Conservation (phyloP, 2,113 vertebrate genomes). For the Leptosomus discolor region DNA sequence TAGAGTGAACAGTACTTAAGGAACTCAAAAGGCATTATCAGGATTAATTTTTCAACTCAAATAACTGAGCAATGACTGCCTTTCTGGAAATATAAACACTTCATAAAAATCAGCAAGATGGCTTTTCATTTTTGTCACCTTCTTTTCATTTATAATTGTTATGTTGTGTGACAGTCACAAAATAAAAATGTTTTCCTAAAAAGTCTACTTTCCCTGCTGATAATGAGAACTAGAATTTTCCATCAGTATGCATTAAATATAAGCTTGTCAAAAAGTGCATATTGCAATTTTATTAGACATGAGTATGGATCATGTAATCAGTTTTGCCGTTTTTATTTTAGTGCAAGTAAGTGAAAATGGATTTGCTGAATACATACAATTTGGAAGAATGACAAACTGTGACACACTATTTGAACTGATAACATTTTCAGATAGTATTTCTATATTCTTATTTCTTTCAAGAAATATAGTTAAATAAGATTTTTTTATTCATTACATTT, state of each 20-base stretch:
- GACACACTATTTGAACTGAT: slow-evolving; percentile 30
- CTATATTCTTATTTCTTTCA: slow-evolving; percentile 11
- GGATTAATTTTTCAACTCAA: slow-evolving; percentile 70
- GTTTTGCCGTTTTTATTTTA: slow-evolving; percentile 59
- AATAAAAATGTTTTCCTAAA: slow-evolving; percentile 62
- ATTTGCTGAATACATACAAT: slow-evolving; percentile 49
- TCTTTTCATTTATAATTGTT: slow-evolving; percentile 63
- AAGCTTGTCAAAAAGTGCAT: slow-evolving; percentile 62
- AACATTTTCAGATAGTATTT: slow-evolving; percentile 26
- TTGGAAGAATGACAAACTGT: slow-evolving; percentile 44
- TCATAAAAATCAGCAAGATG: slow-evolving; percentile 38
- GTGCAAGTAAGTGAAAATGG: slow-evolving; percentile 52
- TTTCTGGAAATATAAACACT: slow-evolving; percentile 41
- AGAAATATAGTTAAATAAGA: neutral
- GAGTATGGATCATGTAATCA: slow-evolving; percentile 59
- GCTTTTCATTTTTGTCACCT: slow-evolving; percentile 36
- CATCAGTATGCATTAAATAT: slow-evolving; percentile 59
- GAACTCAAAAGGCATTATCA: slow-evolving; percentile 60
- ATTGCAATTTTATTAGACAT: slow-evolving; percentile 60
- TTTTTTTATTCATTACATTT: neutral
- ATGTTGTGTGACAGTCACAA: slow-evolving; percentile 51
- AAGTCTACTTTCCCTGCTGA: slow-evolving; percentile 43
- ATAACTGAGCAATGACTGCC: slow-evolving; percentile 41
- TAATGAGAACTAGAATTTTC: slow-evolving; percentile 60
- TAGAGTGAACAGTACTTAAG: slow-evolving; percentile 53